These are phyloP conservation scores for Ennomos quercinarius DNA, from an alignment of 2,888 invertebrate species.

Conservation along the genomic window DNA sequence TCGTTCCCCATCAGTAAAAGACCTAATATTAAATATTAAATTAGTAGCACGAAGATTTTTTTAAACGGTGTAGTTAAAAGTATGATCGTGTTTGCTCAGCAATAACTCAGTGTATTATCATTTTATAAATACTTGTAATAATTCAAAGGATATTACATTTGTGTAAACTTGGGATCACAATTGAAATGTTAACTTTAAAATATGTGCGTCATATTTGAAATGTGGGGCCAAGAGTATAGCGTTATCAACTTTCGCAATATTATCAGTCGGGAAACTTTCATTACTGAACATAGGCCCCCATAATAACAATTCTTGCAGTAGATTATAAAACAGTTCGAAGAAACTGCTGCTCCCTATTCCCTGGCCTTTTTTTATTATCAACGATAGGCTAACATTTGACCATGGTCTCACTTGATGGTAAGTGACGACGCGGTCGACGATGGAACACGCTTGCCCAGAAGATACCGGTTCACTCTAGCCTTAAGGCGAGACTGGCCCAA, in stretches of 20 bases:
- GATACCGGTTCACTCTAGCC: too few species aligned
- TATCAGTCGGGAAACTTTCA: too few species aligned
- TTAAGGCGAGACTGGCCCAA: too few species aligned
- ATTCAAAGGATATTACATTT: conserved; percentile 74
- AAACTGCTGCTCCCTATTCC: too few species aligned
- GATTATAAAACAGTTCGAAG: too few species aligned
- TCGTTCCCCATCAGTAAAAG: conserved; percentile 1
- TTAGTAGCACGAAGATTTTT: conserved; percentile 4
- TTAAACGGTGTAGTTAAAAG: conserved; percentile 11
- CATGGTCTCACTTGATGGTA: too few species aligned
- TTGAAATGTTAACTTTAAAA: conserved; percentile 70
- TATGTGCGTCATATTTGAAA: conserved; percentile 54
- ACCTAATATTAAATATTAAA: background rate
- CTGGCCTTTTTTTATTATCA: too few species aligned
- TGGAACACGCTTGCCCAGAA: too few species aligned
- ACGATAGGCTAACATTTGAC: too few species aligned
- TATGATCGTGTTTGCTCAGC: conserved; percentile 61
- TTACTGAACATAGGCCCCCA: too few species aligned
- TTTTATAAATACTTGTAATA: conserved; percentile 69
- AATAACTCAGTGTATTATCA: conserved; percentile 77
- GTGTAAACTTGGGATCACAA: conserved; percentile 59
- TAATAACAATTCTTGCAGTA: too few species aligned
- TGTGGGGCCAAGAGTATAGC: conserved; percentile 45
- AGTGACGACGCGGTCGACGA: too few species aligned
- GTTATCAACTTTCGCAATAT: conserved; percentile 3